phyloP scores from a whole-genome alignment of 2,888 invertebrate species.

The Aspidiotus rigidus region DNA sequence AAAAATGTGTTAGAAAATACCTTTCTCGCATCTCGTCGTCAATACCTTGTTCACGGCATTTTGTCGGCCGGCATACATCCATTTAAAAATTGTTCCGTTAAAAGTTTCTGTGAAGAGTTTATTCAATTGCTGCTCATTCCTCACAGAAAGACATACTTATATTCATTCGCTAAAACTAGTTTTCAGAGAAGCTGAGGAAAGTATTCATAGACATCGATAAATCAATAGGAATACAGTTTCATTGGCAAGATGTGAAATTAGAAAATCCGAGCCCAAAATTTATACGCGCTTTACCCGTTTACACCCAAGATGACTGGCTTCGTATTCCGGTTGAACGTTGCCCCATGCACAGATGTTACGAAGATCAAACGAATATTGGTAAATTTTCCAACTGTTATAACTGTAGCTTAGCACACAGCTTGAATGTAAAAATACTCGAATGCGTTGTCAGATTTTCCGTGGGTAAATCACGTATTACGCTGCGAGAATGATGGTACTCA shows the following conservation, averaged over 20 bases:
- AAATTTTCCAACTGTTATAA: not conserved
- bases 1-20: too few species aligned
- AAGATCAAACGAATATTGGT: constrained; percentile 35
- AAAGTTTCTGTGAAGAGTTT: too few species aligned
- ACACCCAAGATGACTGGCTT: constrained; percentile 35
- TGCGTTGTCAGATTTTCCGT: constrained; percentile 20
- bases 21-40: too few species aligned
- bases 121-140: too few species aligned
- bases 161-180: constrained; percentile 20
- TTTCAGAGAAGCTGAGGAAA: constrained; percentile 35
- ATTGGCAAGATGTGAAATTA: constrained; percentile 30
- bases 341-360: constrained; percentile 35
- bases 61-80: too few species aligned
- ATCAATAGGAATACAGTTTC: constrained; percentile 34
- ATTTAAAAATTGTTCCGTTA: too few species aligned
- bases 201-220: constrained; percentile 36
- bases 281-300: constrained; percentile 36
- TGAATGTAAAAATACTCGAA: not conserved
- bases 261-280: constrained; percentile 21
- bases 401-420: not conserved
- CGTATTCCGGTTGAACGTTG: constrained; percentile 36
- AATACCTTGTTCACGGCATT: too few species aligned
- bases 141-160: not conserved
- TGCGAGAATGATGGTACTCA: constrained; percentile 35
- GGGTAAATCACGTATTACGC: constrained; percentile 35